These are phyloP conservation scores for Apomyelois bistriatella DNA, from an alignment of 2,888 invertebrate genomes.

Conservation along the genomic window DNA sequence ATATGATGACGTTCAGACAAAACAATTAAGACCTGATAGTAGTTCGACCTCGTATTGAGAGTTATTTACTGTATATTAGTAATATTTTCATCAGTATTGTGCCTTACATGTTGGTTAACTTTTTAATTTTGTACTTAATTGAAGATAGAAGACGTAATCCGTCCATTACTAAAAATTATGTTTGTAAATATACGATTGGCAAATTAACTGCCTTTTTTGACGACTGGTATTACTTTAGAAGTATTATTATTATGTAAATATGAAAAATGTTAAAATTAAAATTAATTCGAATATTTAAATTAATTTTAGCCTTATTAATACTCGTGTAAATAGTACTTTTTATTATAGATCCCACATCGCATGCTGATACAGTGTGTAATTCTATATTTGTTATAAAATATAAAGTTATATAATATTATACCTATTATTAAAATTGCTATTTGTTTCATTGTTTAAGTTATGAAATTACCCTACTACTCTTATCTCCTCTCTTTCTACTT, in stretches of 20 bases:
- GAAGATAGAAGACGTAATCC: conserved; percentile 13
- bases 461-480: no score
- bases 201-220: conserved; percentile 64
- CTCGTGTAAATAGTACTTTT: conserved; percentile 64
- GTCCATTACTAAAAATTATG: conserved; percentile 18
- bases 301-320: conserved; percentile 53
- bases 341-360: conserved; percentile 51
- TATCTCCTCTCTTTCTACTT: no score
- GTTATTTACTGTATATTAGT: conserved; percentile 19
- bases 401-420: conserved; percentile 61
- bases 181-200: conserved; percentile 21
- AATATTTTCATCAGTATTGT: conserved; percentile 35
- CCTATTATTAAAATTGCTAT: conserved; percentile 31
- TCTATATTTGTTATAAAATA: conserved; percentile 79
- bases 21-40: conserved; percentile 89
- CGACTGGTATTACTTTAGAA: conserved; percentile 59
- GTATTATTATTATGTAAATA: conserved; percentile 37
- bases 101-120: conserved; percentile 49
- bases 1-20: conserved; percentile 93
- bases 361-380: conserved; percentile 59
- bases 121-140: conserved; percentile 22
- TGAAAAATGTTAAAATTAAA: conserved; percentile 33
- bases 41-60: conserved; percentile 83
- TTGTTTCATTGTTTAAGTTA: conserved; percentile 29
- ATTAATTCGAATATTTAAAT: conserved; percentile 55